A percentile compares a stretch with the other conserved stretches of the same genome.
Evolutionary conservation across 2,888 invertebrate species (phyloP).

Genomic region (Sepioteuthis lessoniana): DNA sequence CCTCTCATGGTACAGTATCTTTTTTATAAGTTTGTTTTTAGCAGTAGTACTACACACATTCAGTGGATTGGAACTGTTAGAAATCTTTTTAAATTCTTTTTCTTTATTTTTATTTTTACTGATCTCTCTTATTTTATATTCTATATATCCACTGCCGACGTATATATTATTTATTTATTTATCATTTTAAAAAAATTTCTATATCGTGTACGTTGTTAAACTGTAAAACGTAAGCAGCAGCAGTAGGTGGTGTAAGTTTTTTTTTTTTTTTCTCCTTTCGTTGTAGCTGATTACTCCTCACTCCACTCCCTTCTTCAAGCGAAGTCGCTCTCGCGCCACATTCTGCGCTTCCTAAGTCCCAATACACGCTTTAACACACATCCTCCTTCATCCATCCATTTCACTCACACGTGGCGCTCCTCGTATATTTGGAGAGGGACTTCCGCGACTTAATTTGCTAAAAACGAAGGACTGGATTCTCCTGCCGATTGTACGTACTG

Average conservation of each 20-base stretch:
- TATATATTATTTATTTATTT: not conserved
- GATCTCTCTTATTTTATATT: not conserved
- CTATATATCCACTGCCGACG: not conserved
- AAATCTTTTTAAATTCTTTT: too few species aligned
- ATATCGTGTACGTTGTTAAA: not conserved
- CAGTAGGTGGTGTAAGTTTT: not conserved
- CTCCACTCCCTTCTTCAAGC: not conserved
- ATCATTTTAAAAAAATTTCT: not conserved
- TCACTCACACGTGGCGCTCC: constrained; percentile 16
- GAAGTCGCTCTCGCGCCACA: not conserved
- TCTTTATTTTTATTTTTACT: not conserved
- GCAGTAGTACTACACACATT: too few species aligned
- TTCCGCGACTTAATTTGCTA: not conserved
- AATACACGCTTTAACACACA: not conserved
- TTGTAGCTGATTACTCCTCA: not conserved
- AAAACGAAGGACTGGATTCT: constrained; percentile 1
- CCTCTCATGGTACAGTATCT: not conserved
- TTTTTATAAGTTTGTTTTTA: not conserved
- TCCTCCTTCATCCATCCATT: constrained; percentile 16
- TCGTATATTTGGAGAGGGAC: constrained; percentile 33
- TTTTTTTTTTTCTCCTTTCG: not conserved
- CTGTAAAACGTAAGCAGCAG: not conserved
- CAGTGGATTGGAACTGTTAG: too few species aligned
- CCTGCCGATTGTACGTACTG: not conserved
- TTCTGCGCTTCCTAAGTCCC: not conserved